Evolutionary conservation across 2,888 invertebrate genomes (phyloP), one percentile per base, ranked within the genome.

Genomic region (Sarcophaga rosellei): DNA sequence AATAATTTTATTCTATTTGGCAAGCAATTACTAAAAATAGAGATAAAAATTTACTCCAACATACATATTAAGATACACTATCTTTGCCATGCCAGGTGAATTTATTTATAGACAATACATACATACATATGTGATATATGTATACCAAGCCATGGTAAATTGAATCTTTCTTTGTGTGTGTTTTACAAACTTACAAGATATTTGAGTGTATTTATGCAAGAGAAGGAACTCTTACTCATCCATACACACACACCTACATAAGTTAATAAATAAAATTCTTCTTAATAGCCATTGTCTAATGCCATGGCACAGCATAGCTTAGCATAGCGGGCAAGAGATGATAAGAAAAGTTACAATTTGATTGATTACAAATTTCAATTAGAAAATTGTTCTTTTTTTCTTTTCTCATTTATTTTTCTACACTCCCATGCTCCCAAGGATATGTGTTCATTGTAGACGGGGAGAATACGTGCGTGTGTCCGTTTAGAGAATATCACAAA

Each of bases 361-460:
- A 89, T 89, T 88, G 88, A 89, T 89, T 88, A 75, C 85, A 85
- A 86, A 85, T 88, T 89, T 89, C 88, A 88, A 89, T 89, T 89
- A 89, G 79, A 82, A 87, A 88, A 89, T 88, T 87, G 85, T 73
- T 86, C 82, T 82, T 45, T 47, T 47, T 15, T 72, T 82, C 82
- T 82, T 63, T 17, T 53, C 53, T 17, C 53, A 53, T 17, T 15
- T 53, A 53, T 53, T 15, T 17, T 53, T 53, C 17, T 17, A 15
- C 17, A 53, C 2, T 15, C 35, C 35, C 35, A 35, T 35, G 35
- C 35, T 53, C 4, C 47, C 47, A 12, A 4, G 53, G 4, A 53
- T 53, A 15, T 15, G 5, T 15, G 53, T 53, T 15, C 17, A 17
- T 17, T 53, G 17, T 4, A 53, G 53, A 53, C 15, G 5, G 53